Evolutionary conservation across 2,113 vertebrate genomes (phyloP).

Genomic region (Actenoides lindsayi): DNA sequence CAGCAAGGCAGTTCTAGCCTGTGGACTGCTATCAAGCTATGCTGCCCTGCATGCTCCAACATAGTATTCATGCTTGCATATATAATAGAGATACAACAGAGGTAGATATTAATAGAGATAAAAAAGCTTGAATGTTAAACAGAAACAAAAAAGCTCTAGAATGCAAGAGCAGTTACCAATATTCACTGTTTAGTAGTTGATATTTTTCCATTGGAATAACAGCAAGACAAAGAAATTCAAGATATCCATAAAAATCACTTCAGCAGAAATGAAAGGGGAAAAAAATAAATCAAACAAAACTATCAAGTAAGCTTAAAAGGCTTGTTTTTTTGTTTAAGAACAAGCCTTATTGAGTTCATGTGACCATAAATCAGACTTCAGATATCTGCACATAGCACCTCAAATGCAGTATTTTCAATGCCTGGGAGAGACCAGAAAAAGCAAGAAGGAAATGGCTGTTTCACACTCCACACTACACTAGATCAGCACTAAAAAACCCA

Average conservation of each 20-base stretch:
- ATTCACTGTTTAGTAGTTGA: background rate
- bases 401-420: background rate
- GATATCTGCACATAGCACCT: background rate
- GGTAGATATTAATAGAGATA: background rate
- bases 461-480: background rate
- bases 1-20: background rate
- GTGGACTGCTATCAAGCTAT: background rate
- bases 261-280: background rate
- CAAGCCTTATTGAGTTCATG: background rate
- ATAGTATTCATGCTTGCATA: background rate
- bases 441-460: background rate
- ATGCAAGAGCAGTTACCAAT: background rate
- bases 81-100: background rate
- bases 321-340: background rate
- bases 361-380: background rate
- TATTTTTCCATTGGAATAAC: background rate
- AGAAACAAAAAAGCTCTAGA: background rate
- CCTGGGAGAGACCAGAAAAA: background rate
- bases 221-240: background rate
- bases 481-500: background rate
- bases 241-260: background rate
- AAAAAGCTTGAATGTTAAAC: background rate
- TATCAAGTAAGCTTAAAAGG: background rate
- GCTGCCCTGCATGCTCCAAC: background rate
- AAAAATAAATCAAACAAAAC: background rate